A percentile compares a stretch with the other conserved stretches of the same genome.
Conservation (phyloP, 2,797 vertebrate species). For the Pelobates cultripes region DNA sequence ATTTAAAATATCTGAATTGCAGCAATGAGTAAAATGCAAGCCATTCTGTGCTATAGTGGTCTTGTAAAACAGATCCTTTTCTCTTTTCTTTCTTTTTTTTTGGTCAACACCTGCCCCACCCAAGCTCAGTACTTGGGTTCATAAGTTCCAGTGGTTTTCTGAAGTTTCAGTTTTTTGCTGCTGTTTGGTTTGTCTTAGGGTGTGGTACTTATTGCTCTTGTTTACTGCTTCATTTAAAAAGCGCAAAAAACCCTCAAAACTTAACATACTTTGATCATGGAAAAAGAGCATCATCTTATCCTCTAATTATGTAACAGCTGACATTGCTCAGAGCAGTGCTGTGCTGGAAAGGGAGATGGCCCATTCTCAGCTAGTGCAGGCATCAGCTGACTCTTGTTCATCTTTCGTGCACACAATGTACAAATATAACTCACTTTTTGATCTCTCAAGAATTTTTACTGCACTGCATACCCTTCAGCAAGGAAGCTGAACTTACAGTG, state of each 20-base stretch:
- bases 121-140: not conserved
- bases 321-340: not conserved
- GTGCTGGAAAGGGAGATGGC: too few relatives aligned
- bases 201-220: constrained; percentile 24
- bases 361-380: too few relatives aligned
- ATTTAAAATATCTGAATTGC: too few relatives aligned
- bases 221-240: not conserved
- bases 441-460: too few relatives aligned
- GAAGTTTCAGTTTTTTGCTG: constrained; percentile 2
- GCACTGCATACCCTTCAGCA: too few relatives aligned
- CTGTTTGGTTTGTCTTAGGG: constrained; percentile 27
- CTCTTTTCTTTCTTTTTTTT: too few relatives aligned
- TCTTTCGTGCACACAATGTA: too few relatives aligned
- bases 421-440: too few relatives aligned
- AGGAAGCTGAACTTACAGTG: too few relatives aligned
- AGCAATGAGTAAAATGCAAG: too few relatives aligned
- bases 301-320: not conserved
- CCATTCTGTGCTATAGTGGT: not conserved
- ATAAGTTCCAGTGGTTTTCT: not conserved
- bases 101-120: constrained; percentile 31
- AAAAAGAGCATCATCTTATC: not conserved
- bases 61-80: not conserved
- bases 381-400: too few relatives aligned
- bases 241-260: not conserved
- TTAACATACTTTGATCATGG: not conserved